phyloP scores from a whole-genome alignment of 2,888 invertebrate genomes.

The Miltochrista miniata region DNA sequence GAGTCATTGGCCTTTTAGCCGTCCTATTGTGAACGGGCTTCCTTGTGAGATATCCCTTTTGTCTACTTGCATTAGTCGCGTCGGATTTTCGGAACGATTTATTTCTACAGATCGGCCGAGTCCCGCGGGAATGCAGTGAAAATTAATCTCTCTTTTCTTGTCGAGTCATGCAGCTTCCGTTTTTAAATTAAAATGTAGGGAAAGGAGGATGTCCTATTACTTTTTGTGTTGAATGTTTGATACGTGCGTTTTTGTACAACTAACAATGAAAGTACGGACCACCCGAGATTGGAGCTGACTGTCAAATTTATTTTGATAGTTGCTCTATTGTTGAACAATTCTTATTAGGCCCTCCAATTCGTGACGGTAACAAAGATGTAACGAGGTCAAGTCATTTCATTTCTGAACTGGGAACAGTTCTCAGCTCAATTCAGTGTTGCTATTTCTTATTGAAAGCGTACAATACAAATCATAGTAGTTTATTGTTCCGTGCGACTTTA shows the following conservation, averaged over 20 bases:
- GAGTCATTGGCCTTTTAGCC: constrained; percentile 62
- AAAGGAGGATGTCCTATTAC: constrained; percentile 66
- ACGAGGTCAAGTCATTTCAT: constrained; percentile 7
- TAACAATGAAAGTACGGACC: constrained; percentile 53
- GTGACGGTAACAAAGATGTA: constrained; percentile 11
- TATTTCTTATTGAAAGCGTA: not conserved
- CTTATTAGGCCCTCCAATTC: constrained; percentile 20
- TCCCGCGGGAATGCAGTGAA: constrained; percentile 55
- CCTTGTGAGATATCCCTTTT: constrained; percentile 63
- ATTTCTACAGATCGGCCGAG: constrained; percentile 56
- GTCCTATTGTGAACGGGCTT: constrained; percentile 59
- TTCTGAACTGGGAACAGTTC: not conserved
- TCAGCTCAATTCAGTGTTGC: not conserved
- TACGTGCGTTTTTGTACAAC: constrained; percentile 39
- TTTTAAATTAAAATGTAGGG: constrained; percentile 70
- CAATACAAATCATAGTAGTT: not conserved
- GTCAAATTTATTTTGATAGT: constrained; percentile 44
- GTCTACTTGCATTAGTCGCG: constrained; percentile 54
- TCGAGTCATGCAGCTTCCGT: constrained; percentile 78
- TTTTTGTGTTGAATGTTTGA: constrained; percentile 50
- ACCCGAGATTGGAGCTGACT: constrained; percentile 52
- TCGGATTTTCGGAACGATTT: constrained; percentile 61
- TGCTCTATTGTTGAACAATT: constrained; percentile 17
- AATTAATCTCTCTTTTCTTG: constrained; percentile 75
- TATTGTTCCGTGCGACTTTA: not conserved